phyloP scores from a whole-genome alignment of 2,888 invertebrate genomes.

The Tuta absoluta region DNA sequence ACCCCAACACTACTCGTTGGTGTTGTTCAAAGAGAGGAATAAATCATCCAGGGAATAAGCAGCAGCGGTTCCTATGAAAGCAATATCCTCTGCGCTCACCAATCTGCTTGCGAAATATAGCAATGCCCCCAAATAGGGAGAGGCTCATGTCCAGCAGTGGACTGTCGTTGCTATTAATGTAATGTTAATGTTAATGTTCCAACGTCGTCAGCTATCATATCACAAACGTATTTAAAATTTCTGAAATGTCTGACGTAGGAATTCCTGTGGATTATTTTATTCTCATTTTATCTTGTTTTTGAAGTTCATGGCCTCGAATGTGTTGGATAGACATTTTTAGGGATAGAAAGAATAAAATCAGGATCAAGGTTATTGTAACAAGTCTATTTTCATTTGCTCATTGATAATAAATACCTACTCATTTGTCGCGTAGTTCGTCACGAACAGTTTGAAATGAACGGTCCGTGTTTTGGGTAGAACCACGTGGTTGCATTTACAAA shows the following conservation, averaged over 20 bases:
- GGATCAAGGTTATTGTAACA: neutral
- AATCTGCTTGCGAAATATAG: no score
- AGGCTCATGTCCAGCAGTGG: no score
- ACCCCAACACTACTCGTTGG: no score
- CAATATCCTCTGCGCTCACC: no score
- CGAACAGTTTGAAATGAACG: neutral
- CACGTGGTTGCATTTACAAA: slow-evolving; percentile 15
- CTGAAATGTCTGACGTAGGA: slow-evolving; percentile 6
- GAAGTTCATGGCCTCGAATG: slow-evolving; percentile 20
- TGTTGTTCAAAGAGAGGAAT: no score
- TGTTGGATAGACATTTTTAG: slow-evolving; percentile 10
- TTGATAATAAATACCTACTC: neutral
- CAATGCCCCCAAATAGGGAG: no score
- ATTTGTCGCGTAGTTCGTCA: neutral
- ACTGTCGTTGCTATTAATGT: no score
- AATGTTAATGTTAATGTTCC: no score
- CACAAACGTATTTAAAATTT: slow-evolving; percentile 7
- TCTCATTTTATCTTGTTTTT: slow-evolving; percentile 22
- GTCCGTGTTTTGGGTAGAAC: neutral
- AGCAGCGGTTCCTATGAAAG: no score
- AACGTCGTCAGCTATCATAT: neutral
- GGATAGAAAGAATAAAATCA: slow-evolving; percentile 9
- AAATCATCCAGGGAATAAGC: no score
- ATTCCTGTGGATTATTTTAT: slow-evolving; percentile 19
- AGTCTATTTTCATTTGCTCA: slow-evolving; percentile 3